Conservation (phyloP, 2,888 invertebrate genomes). For the Drosophila kuntzei region DNA sequence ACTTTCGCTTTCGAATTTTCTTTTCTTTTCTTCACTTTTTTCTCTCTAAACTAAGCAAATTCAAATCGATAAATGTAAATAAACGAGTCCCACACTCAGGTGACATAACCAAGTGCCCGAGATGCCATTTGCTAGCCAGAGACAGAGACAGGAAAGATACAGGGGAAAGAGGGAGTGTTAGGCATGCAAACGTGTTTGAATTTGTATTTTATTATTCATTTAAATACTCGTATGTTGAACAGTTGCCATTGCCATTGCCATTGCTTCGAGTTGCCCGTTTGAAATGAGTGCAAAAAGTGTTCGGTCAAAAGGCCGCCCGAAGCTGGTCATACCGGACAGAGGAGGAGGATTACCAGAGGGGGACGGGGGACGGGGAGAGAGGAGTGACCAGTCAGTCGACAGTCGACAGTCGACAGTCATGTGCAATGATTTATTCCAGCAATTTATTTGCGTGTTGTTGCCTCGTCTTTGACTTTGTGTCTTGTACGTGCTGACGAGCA, state of each 20-base stretch:
- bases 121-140: constrained; percentile 48
- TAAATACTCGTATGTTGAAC: constrained; percentile 32
- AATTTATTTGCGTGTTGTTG: constrained; percentile 75
- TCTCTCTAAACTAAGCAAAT: constrained; percentile 59
- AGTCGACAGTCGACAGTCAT: constrained; percentile 47
- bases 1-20: constrained; percentile 82
- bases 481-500: constrained; percentile 71
- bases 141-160: too few relatives aligned
- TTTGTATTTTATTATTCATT: constrained; percentile 7
- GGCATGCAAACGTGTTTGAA: constrained; percentile 56
- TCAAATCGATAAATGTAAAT: constrained; percentile 76
- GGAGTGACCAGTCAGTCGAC: neutral
- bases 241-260: constrained; percentile 24
- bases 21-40: constrained; percentile 56
- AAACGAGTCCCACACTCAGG: constrained; percentile 62
- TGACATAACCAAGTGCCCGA: constrained; percentile 78
- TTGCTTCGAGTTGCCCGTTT: constrained; percentile 53
- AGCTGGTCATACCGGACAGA: constrained; percentile 33
- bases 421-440: constrained; percentile 81
- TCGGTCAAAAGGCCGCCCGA: constrained; percentile 73
- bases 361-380: neutral
- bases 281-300: constrained; percentile 72
- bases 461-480: constrained; percentile 52
- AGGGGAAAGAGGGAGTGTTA: neutral
- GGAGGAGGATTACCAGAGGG: neutral